phyloP scores from a whole-genome alignment of 1,140 invertebrate genomes.

The Diorhabda sublineata region DNA sequence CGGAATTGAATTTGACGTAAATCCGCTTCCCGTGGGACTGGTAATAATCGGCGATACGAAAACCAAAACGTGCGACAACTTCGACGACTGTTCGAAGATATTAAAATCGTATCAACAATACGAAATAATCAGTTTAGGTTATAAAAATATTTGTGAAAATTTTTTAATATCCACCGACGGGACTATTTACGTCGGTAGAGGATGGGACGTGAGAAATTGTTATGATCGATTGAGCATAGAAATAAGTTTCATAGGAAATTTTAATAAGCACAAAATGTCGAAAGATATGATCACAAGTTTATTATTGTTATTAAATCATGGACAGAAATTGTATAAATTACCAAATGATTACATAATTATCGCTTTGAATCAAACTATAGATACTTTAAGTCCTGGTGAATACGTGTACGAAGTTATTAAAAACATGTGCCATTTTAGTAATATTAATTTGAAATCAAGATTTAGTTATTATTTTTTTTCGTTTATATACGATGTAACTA shows the following conservation, averaged over 20 bases:
- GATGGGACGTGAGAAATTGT: slow-evolving; percentile 57
- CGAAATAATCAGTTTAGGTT: slow-evolving; percentile 38
- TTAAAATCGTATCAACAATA: slow-evolving; percentile 47
- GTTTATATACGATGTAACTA: not conserved
- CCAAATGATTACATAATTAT: slow-evolving; percentile 46
- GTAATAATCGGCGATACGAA: slow-evolving; percentile 50
- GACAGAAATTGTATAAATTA: slow-evolving; percentile 40
- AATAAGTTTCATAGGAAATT: slow-evolving; percentile 52
- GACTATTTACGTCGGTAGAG: slow-evolving; percentile 59
- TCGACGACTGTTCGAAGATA: slow-evolving; percentile 44
- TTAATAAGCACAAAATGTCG: slow-evolving; percentile 39
- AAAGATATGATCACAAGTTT: slow-evolving; percentile 45
- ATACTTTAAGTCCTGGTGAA: slow-evolving; percentile 37
- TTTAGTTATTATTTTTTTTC: not conserved
- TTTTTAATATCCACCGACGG: slow-evolving; percentile 68
- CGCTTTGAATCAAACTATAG: slow-evolving; percentile 48
- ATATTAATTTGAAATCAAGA: not conserved
- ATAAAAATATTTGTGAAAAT: slow-evolving; percentile 55
- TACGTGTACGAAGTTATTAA: slow-evolving; percentile 38
- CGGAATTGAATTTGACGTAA: no score
- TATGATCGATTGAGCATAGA: slow-evolving; percentile 48
- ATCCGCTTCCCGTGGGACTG: slow-evolving; percentile 13
- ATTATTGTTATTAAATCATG: slow-evolving; percentile 42
- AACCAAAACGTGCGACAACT: slow-evolving; percentile 37
- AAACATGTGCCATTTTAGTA: slow-evolving; percentile 35